Conservation (phyloP, 2,888 invertebrate species). For the Uropetala carovei region DNA sequence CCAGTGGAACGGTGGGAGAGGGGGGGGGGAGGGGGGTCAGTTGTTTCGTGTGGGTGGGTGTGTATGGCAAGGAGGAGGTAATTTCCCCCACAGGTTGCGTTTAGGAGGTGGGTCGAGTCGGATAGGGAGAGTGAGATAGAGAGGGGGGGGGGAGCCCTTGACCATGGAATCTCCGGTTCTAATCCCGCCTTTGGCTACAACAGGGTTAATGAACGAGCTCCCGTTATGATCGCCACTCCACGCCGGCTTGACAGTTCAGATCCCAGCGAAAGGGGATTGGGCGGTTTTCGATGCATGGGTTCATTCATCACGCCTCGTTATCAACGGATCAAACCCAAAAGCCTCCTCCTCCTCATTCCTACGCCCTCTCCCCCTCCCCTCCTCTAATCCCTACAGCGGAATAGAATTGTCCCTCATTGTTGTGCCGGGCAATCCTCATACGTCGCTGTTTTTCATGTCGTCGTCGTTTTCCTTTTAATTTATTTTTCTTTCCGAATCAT, state of each 20-base stretch:
- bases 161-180: constrained; percentile 20
- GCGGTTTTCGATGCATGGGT: constrained; percentile 19
- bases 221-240: neutral
- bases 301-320: constrained; percentile 62
- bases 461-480: neutral
- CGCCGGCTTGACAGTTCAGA: neutral
- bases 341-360: neutral
- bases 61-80: too few relatives aligned
- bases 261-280: constrained; percentile 32
- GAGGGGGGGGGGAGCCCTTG: neutral
- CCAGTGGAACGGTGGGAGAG: neutral
- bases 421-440: too few relatives aligned
- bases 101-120: neutral
- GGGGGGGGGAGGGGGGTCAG: neutral
- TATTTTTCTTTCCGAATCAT: neutral
- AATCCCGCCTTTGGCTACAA: neutral
- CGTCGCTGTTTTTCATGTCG: too few relatives aligned
- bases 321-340: constrained; percentile 14
- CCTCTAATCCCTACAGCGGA: too few relatives aligned
- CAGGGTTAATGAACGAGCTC: neutral
- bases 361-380: neutral
- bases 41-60: neutral
- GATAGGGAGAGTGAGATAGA: neutral
- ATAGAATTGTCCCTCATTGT: too few relatives aligned
- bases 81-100: neutral